A percentile compares a stretch with the other conserved stretches of the same genome.
Conservation (phyloP, 2,113 vertebrate species). For the Mugil cephalus region DNA sequence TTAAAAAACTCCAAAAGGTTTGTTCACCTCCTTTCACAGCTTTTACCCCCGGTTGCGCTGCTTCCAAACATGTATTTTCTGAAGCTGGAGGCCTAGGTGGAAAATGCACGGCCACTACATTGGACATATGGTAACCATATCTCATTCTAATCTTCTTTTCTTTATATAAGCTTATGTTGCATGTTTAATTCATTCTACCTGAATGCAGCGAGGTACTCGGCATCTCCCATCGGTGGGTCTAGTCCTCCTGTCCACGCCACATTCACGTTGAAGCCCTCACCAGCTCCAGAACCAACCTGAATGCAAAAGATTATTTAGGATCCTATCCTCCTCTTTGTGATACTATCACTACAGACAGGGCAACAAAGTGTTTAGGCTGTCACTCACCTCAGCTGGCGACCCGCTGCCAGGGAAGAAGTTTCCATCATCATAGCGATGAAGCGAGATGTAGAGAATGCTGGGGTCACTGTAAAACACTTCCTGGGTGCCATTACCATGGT, state of each 20-base stretch:
- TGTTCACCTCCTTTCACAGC: no score
- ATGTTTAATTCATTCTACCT: slow-evolving; percentile 80
- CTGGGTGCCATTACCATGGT: slow-evolving; percentile 95
- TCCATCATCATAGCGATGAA: slow-evolving; percentile 92
- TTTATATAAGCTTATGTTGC: neutral
- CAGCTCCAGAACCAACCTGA: slow-evolving; percentile 91
- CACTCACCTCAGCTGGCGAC: slow-evolving; percentile 88
- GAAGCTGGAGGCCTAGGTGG: no score
- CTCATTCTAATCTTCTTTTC: neutral
- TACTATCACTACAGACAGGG: accelerated
- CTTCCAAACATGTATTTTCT: no score
- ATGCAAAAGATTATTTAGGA: neutral
- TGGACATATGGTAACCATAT: neutral
- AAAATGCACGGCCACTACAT: no score
- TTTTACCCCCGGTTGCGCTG: no score
- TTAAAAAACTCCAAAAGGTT: no score
- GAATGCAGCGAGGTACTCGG: slow-evolving; percentile 96
- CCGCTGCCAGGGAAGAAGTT: slow-evolving; percentile 96
- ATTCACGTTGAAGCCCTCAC: slow-evolving; percentile 94
- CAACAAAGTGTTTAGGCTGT: neutral
- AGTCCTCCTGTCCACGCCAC: slow-evolving; percentile 94
- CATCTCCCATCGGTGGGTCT: slow-evolving; percentile 95
- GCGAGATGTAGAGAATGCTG: slow-evolving; percentile 91
- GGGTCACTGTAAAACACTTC: slow-evolving; percentile 93
- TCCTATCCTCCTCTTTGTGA: neutral